Evolutionary conservation across 23 tunicate genomes (phyloP).

Genomic region (Botrylloides violaceus): DNA sequence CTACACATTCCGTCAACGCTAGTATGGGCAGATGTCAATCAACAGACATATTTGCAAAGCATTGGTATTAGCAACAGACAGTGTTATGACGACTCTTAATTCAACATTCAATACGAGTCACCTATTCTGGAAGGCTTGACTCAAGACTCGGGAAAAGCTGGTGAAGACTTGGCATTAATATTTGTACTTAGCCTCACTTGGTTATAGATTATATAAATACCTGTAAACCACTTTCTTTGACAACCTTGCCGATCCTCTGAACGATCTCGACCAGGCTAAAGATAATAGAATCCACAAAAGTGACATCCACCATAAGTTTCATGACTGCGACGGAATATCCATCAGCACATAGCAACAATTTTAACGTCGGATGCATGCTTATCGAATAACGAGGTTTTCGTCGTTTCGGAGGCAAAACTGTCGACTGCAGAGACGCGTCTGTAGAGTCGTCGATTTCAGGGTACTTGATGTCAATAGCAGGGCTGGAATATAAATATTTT

Average conservation of each 20-base stretch:
- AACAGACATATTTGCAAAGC: too few species aligned
- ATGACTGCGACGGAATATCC: slow-evolving; percentile 61
- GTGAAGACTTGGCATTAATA: too few species aligned
- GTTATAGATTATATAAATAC: slow-evolving; percentile 24
- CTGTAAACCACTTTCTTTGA: slow-evolving; percentile 31
- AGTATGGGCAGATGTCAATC: too few species aligned
- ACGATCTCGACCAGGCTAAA: slow-evolving; percentile 41
- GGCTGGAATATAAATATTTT: too few species aligned
- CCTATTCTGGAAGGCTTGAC: too few species aligned
- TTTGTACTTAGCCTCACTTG: too few species aligned
- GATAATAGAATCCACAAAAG: slow-evolving; percentile 37
- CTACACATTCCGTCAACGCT: too few species aligned
- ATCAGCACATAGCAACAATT: slow-evolving; percentile 68
- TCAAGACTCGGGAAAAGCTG: too few species aligned
- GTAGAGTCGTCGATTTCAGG: slow-evolving; percentile 9
- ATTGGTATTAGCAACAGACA: too few species aligned
- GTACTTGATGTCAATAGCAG: neutral
- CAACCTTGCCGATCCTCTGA: slow-evolving; percentile 17
- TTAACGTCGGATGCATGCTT: slow-evolving; percentile 65
- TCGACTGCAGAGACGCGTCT: slow-evolving; percentile 43
- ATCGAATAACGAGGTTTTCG: slow-evolving; percentile 52
- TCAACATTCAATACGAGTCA: too few species aligned
- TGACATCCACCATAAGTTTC: slow-evolving; percentile 30
- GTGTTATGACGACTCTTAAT: too few species aligned
- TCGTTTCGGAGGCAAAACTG: slow-evolving; percentile 31